phyloP scores from a whole-genome alignment of 1,140 invertebrate genomes.

The Laodelphax striatellus region DNA sequence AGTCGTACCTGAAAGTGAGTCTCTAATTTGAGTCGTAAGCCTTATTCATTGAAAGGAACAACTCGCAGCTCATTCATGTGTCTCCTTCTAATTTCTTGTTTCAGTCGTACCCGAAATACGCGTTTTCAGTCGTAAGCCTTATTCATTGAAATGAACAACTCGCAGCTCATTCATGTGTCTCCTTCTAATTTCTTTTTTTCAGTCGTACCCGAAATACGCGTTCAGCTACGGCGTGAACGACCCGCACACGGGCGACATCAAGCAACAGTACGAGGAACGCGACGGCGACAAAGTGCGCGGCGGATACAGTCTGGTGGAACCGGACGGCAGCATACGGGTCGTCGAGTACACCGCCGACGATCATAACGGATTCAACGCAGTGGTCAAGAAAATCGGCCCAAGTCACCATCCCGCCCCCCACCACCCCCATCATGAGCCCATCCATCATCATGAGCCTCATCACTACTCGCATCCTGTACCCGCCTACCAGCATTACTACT shows the following conservation, averaged over 20 bases:
- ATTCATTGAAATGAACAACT: no score
- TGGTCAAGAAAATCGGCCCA: conserved; percentile 17
- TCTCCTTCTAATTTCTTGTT: no score
- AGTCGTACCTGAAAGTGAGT: no score
- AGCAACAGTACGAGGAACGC: conserved; percentile 28
- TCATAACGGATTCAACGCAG: conserved; percentile 27
- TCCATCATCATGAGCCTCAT: conserved; percentile 1
- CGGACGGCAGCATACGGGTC: conserved; percentile 35
- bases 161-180: no score
- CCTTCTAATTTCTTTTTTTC: not conserved
- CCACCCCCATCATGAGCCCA: not conserved
- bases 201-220: conserved; percentile 25
- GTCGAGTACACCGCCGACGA: conserved; percentile 37
- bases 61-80: no score
- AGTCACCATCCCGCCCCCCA: conserved; percentile 11
- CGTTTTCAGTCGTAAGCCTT: no score
- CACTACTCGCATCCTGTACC: not conserved
- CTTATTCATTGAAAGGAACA: no score
- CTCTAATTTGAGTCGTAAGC: no score
- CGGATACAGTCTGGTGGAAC: conserved; percentile 26
- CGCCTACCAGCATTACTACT: not conserved
- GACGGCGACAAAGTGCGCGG: conserved; percentile 21
- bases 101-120: no score
- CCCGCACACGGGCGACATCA: conserved; percentile 28
- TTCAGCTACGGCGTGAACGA: conserved; percentile 32